Evolutionary conservation across 2,113 vertebrate species (phyloP).

Genomic region (Oryzias celebensis): DNA sequence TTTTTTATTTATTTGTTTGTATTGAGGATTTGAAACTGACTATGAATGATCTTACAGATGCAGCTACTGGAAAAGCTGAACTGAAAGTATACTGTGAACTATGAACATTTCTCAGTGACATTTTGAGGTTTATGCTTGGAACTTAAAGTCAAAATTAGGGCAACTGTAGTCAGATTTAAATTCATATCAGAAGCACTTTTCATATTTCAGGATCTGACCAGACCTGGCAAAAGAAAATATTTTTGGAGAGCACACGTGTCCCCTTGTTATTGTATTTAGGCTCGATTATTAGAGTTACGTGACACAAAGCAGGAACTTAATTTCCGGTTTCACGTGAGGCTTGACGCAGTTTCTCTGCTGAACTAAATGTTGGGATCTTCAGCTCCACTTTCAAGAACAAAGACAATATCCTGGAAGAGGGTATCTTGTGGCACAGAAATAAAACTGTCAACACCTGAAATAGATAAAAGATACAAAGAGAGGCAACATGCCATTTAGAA

Average conservation of each 20-base stretch:
- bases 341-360: background rate
- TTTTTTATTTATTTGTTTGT: too few relatives aligned
- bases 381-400: background rate
- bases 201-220: background rate
- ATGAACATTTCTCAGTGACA: too few relatives aligned
- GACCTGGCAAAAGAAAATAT: background rate
- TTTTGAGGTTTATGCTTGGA: too few relatives aligned
- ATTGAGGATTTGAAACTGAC: too few relatives aligned
- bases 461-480: background rate
- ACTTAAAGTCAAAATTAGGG: background rate
- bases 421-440: background rate
- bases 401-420: slow-evolving; percentile 1
- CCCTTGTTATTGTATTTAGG: background rate
- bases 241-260: background rate
- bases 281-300: background rate
- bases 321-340: background rate
- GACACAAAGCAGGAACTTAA: background rate
- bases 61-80: too few relatives aligned
- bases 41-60: too few relatives aligned
- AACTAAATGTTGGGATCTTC: background rate
- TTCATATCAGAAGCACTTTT: background rate
- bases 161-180: background rate
- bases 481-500: slow-evolving; percentile 13
- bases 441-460: slow-evolving; percentile 9
- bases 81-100: too few relatives aligned